Evolutionary conservation across 1,140 invertebrate species (phyloP).

Genomic region (Drosophila lacteicornis): DNA sequence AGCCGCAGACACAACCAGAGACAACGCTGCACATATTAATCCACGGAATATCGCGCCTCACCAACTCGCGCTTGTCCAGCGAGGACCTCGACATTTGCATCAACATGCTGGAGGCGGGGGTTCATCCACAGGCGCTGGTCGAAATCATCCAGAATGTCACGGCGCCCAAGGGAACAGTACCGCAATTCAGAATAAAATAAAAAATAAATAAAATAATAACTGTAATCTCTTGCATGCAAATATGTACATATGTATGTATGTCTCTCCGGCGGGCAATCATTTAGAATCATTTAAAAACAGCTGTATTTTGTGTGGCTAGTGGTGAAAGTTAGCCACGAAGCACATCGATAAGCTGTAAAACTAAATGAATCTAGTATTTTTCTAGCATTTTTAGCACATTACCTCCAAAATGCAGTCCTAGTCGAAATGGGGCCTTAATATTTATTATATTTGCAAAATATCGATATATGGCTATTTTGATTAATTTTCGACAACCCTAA

Average conservation of each 20-base stretch:
- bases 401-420: too few species aligned
- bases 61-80: not conserved
- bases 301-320: not conserved
- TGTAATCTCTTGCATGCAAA: not conserved
- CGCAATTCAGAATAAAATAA: too few species aligned
- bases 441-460: not conserved
- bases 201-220: not conserved
- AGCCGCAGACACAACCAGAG: not conserved
- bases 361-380: not conserved
- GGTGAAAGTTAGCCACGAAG: too few species aligned
- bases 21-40: not conserved
- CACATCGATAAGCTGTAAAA: not conserved
- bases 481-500: constrained; percentile 13
- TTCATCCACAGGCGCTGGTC: not conserved
- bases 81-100: not conserved
- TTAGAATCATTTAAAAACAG: not conserved
- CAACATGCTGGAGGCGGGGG: not conserved
- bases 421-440: too few species aligned
- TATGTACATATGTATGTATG: not conserved
- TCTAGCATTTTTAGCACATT: too few species aligned
- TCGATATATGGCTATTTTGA: not conserved
- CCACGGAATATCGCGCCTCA: not conserved
- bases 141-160: not conserved
- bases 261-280: not conserved
- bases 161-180: too few species aligned